phyloP scores from a whole-genome alignment of 2,888 invertebrate genomes.

The Macaria liturata region DNA sequence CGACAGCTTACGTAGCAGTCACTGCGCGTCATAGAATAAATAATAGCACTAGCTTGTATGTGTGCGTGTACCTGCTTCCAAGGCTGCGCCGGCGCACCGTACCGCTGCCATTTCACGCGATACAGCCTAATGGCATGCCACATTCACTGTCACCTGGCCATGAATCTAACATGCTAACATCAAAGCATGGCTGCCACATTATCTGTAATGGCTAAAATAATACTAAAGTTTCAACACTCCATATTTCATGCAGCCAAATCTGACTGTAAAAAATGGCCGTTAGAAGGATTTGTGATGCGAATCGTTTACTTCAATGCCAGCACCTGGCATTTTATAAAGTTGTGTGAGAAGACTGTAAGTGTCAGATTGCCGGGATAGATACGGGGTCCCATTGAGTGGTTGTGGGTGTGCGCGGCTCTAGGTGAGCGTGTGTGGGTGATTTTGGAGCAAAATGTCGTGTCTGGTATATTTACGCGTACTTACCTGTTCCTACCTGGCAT shows the following conservation, averaged over 20 bases:
- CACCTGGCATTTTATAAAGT: slow-evolving; percentile 12
- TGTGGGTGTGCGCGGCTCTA: slow-evolving; percentile 8
- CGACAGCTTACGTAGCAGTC: slow-evolving; percentile 18
- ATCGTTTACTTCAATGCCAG: slow-evolving; percentile 15
- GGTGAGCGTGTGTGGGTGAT: slow-evolving; percentile 24
- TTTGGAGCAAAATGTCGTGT: slow-evolving; percentile 27
- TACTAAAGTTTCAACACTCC: slow-evolving; percentile 13
- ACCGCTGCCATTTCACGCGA: slow-evolving; percentile 55
- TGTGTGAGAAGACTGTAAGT: slow-evolving; percentile 6
- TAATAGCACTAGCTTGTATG: slow-evolving; percentile 22
- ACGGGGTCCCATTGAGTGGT: slow-evolving; percentile 3
- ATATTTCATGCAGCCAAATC: slow-evolving; percentile 11
- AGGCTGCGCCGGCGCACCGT: slow-evolving; percentile 49
- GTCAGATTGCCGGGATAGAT: slow-evolving; percentile 3
- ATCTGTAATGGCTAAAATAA: slow-evolving; percentile 17
- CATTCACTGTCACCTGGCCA: slow-evolving; percentile 29
- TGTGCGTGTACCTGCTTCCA: slow-evolving; percentile 50
- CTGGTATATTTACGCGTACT: slow-evolving; percentile 43
- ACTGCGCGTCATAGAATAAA: slow-evolving; percentile 1
- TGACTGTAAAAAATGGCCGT: slow-evolving; percentile 8
- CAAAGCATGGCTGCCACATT: slow-evolving; percentile 16
- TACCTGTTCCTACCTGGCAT: slow-evolving; percentile 71
- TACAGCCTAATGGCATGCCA: slow-evolving; percentile 29
- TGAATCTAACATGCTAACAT: slow-evolving; percentile 25
- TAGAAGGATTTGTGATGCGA: slow-evolving; percentile 9